phyloP scores from a whole-genome alignment of 2,888 invertebrate genomes.

The Rhagonycha fulva region DNA sequence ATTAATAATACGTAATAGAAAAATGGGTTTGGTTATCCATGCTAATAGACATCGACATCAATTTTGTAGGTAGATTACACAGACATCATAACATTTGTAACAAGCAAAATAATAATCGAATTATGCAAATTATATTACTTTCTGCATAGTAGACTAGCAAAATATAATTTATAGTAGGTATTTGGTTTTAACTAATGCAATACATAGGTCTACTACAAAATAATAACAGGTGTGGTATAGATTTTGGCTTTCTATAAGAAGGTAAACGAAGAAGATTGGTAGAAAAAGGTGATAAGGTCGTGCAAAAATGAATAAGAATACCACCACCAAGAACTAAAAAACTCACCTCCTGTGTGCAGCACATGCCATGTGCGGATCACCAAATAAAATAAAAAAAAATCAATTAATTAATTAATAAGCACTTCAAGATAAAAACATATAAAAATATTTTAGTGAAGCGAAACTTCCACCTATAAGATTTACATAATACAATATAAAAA shows the following conservation, averaged over 20 bases:
- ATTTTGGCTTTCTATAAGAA: not conserved
- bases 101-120: not conserved
- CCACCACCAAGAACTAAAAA: slow-evolving; percentile 47
- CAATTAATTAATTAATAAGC: slow-evolving; percentile 38
- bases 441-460: slow-evolving; percentile 13
- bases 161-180: not conserved
- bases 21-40: slow-evolving; percentile 6
- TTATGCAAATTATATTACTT: not conserved
- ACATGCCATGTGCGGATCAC: slow-evolving; percentile 52
- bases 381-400: slow-evolving; percentile 49
- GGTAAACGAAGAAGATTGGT: not conserved
- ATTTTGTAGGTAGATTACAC: not conserved
- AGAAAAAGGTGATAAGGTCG: slow-evolving; percentile 23
- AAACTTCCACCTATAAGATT: slow-evolving; percentile 12
- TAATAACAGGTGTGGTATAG: not conserved
- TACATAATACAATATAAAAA: not conserved
- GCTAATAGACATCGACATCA: not conserved
- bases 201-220: not conserved
- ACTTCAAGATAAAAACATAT: slow-evolving; percentile 26
- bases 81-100: not conserved
- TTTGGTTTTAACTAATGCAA: not conserved
- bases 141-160: not conserved
- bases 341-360: slow-evolving; percentile 56
- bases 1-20: not conserved
- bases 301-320: slow-evolving; percentile 34